Conservation (phyloP, 2,888 invertebrate species). For the Seladonia tumulorum region DNA sequence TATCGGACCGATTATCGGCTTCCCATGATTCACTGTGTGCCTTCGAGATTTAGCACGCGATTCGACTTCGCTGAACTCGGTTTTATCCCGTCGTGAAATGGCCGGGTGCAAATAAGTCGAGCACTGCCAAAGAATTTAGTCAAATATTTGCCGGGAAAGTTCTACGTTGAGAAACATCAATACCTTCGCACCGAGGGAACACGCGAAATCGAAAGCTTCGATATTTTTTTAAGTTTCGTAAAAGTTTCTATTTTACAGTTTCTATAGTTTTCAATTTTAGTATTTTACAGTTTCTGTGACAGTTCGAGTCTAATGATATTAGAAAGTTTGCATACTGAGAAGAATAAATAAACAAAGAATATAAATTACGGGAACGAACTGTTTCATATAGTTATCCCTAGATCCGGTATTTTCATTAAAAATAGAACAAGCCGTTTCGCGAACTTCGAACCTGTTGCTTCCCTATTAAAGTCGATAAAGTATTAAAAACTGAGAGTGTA, state of each 20-base stretch:
- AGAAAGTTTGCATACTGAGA: background rate
- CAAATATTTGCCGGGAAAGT: slow-evolving; percentile 6
- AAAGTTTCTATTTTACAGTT: too few species aligned
- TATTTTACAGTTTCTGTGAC: background rate
- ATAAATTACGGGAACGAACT: background rate
- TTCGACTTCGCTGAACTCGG: slow-evolving; percentile 7
- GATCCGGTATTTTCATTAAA: background rate
- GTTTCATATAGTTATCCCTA: background rate
- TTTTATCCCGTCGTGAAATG: slow-evolving; percentile 9
- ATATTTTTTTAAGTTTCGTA: too few species aligned
- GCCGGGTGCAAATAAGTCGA: background rate
- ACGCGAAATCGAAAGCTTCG: background rate
- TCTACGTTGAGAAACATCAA: background rate
- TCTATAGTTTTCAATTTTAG: too few species aligned
- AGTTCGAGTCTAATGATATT: background rate
- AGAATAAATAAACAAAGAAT: too few species aligned
- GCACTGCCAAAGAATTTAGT: background rate
- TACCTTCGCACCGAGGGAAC: background rate
- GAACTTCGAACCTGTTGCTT: slow-evolving; percentile 11
- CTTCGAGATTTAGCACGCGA: slow-evolving; percentile 5
- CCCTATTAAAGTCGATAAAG: background rate
- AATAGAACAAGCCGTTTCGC: slow-evolving; percentile 7
- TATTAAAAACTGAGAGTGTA: background rate
- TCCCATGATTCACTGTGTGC: slow-evolving; percentile 6
- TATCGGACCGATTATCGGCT: slow-evolving; percentile 33